These are phyloP conservation scores for Apus apus DNA, from an alignment of 2,113 vertebrate genomes.

Conservation along the genomic window DNA sequence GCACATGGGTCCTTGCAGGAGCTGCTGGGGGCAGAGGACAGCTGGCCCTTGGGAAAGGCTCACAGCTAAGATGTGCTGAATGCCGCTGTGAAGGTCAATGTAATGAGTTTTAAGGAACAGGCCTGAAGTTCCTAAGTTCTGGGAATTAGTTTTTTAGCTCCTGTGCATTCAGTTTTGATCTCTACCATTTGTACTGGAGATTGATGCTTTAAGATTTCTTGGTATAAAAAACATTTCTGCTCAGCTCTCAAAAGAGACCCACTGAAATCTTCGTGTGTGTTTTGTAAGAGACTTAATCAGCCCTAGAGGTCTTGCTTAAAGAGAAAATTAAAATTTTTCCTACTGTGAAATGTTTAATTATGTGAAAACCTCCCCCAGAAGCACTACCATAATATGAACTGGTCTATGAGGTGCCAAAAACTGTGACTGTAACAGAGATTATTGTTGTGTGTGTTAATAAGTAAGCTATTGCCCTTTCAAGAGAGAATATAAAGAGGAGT, in stretches of 20 bases:
- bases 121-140: background rate
- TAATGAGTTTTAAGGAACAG: background rate
- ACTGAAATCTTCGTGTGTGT: background rate
- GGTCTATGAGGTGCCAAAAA: background rate
- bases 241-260: rapidly evolving
- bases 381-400: background rate
- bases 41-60: rapidly evolving
- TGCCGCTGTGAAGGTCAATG: rapidly evolving
- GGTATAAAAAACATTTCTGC: background rate
- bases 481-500: background rate
- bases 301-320: background rate
- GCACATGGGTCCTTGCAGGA: rapidly evolving
- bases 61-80: rapidly evolving
- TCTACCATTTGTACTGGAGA: rapidly evolving
- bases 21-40: background rate
- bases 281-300: background rate
- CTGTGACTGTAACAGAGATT: background rate
- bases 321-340: background rate
- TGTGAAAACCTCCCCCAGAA: background rate
- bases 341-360: background rate
- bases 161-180: rapidly evolving
- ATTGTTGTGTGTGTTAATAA: background rate
- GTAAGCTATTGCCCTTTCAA: background rate
- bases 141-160: background rate
- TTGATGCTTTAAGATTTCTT: background rate